Base-by-base conservation (phyloP, 2,797 vertebrate genomes). In the Poecilia gillii region DNA sequence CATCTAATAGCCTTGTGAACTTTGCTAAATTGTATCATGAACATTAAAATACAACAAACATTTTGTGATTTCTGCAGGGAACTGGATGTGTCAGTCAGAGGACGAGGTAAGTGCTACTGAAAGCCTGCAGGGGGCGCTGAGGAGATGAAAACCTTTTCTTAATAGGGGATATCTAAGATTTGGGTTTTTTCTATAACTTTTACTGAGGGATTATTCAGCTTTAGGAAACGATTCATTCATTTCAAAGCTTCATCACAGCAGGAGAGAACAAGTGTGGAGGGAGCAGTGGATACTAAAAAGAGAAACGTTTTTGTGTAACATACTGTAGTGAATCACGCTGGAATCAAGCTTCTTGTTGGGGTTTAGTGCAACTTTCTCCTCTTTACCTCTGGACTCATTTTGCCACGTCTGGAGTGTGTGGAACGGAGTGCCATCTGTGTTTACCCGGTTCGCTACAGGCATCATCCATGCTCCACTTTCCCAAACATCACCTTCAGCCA, bases 281-380 rank as follows among this genome's bases (percentile, higher is more conserved):
- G n/a, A n/a, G 47, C 75, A 76, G 71, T 9, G 18, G 64, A 79
- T 59, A 49, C 71, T 77, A 28, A 57, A 55, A n/a, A 57, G 12
- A 79, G 45, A 43, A 79, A 86, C 81, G 39, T 45, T 86, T 93
- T 95, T 96, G 94, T 93, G 94, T 96, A 93, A 95, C 79, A 87
- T 90, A 49, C 93, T 85, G 93, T 90, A 47, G 93, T 87, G 94
- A 94, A 92, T 91, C 94, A 93, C 93, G 91, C 93, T 95, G 95
- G 93, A 92, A 89, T 91, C 72, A 36, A 82, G 87, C 75, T 80
- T 81, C 76, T 80, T 16, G 70, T 79, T 79, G 81, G 88, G 86
- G 80, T 91, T 93, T 90, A 95, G 94, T 95, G 94, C 94, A 95
- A 95, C 93, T 89, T 87, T 92, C 90, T 84, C 84, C 77, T 87